A percentile compares a stretch with the other conserved stretches of the same genome.
Evolutionary conservation across 2,797 vertebrate genomes (phyloP).

Genomic region (Kryptolebias ocellatus): DNA sequence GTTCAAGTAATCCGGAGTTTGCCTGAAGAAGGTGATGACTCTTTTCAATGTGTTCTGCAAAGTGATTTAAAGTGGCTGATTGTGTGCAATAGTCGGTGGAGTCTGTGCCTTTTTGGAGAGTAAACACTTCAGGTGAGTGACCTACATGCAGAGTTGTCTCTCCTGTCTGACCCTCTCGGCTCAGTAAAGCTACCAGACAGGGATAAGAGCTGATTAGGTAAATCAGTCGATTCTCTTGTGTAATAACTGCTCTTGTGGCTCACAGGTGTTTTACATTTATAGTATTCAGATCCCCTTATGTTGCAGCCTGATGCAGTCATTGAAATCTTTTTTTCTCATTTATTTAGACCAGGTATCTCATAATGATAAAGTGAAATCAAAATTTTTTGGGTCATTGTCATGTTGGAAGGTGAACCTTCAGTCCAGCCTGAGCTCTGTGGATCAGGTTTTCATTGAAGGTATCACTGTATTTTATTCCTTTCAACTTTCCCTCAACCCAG

Average conservation of each 20-base stretch:
- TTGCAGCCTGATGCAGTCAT: too few species aligned
- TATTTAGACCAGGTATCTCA: too few species aligned
- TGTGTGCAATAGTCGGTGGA: not conserved
- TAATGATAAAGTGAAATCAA: too few species aligned
- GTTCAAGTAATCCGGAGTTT: slow-evolving; percentile 93
- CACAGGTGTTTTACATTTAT: too few species aligned
- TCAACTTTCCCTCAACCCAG: too few species aligned
- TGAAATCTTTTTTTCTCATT: too few species aligned
- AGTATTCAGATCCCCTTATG: too few species aligned
- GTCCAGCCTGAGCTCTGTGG: too few species aligned
- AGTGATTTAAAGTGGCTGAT: not conserved
- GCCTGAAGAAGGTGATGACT: slow-evolving; percentile 88
- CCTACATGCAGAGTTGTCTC: slow-evolving; percentile 50
- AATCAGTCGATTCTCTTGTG: slow-evolving; percentile 10
- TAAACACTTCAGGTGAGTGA: slow-evolving; percentile 47
- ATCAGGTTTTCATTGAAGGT: too few species aligned
- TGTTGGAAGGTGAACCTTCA: too few species aligned
- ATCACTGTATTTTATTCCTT: too few species aligned
- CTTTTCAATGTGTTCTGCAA: not conserved
- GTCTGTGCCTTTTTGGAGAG: slow-evolving; percentile 27
- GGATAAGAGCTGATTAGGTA: slow-evolving; percentile 41
- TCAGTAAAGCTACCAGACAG: not conserved
- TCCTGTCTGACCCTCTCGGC: slow-evolving; percentile 16
- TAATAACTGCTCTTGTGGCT: not conserved
- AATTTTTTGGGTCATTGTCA: too few species aligned